phyloP scores from a whole-genome alignment of 2,797 vertebrate species.

The Scleropages formosus region DNA sequence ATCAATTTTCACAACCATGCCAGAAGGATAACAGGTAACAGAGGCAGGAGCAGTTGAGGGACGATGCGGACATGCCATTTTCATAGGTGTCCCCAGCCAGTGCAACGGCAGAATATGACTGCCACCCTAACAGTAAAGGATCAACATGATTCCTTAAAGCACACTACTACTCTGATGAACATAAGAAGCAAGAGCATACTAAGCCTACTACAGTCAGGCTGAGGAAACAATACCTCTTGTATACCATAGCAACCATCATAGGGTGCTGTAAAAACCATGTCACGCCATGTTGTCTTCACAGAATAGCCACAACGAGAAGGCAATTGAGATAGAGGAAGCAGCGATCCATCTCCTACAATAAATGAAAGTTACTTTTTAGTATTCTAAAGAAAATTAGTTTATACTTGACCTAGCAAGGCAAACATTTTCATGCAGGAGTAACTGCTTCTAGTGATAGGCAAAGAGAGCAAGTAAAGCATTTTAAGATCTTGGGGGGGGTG shows the following conservation, averaged over 20 bases:
- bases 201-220: too few relatives aligned
- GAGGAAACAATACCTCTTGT: conserved; percentile 53
- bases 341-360: conserved; percentile 50
- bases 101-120: conserved; percentile 60
- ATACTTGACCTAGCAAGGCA: too few relatives aligned
- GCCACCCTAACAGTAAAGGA: conserved; percentile 60
- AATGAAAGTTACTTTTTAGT: too few relatives aligned
- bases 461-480: too few relatives aligned
- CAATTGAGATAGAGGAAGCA: conserved; percentile 62
- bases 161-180: too few relatives aligned
- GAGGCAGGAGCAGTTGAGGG: conserved; percentile 50
- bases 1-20: conserved; percentile 63
- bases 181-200: too few relatives aligned
- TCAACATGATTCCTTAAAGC: too few relatives aligned
- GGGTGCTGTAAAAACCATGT: conserved; percentile 57
- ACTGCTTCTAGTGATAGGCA: too few relatives aligned
- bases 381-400: too few relatives aligned
- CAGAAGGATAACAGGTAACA: conserved; percentile 61
- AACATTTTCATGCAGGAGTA: too few relatives aligned
- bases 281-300: conserved; percentile 43
- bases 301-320: conserved; percentile 66
- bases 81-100: conserved; percentile 62
- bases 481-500: too few relatives aligned
- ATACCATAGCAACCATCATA: conserved; percentile 67
- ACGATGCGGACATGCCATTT: conserved; percentile 62